Evolutionary conservation across 1,140 invertebrate species (phyloP), one percentile per base, ranked within the genome.

Genomic region (Aphis craccivora): DNA sequence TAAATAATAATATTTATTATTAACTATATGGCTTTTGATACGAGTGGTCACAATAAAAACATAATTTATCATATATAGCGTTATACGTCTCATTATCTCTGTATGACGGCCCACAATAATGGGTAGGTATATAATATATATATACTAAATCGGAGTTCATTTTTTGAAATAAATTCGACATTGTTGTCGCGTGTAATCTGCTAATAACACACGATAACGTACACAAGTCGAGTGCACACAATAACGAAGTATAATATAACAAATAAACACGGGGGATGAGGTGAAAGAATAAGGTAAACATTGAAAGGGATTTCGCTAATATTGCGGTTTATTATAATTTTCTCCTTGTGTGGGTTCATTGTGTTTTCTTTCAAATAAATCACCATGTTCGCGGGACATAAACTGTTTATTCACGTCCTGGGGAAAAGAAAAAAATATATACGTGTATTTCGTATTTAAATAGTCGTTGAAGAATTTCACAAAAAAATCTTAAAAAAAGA

Each of bases 11-110:
- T 35, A 18, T 76, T n/a, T 18, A 76, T n/a, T 76, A 83, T 83
- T 22, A 37, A 83, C 76, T 81, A 81, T 35, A 22, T 23, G 67
- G 37, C 43, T 83, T 81, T 83, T 53, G 91, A 48, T 30, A 84
- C 91, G 45, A 84, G 91, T 84, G 91, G 81, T 84, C 45, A 93
- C 91, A 93, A 93, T 93, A 43, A 86, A 84, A 93, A 93, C 48
- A 43, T 86, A 93, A 93, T 93, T 93, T 93, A 93, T 93, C 91
- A 93, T 76, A 93, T 76, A 60, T 5, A 18, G 14, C 25, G 40
- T n/a, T 43, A n/a, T 76, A 43, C 30, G 89, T 90, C 55, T 90
- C 53, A 35, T 90, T 67, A 67, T 90, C 11, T 90, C 89, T 67
- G 9, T 55, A 30, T 25, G 88, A n/a, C 14, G 30, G 0, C 0